Conservation (phyloP, 64 coral and sea anemone species). For the Hydrozoanthus tunicans region DNA sequence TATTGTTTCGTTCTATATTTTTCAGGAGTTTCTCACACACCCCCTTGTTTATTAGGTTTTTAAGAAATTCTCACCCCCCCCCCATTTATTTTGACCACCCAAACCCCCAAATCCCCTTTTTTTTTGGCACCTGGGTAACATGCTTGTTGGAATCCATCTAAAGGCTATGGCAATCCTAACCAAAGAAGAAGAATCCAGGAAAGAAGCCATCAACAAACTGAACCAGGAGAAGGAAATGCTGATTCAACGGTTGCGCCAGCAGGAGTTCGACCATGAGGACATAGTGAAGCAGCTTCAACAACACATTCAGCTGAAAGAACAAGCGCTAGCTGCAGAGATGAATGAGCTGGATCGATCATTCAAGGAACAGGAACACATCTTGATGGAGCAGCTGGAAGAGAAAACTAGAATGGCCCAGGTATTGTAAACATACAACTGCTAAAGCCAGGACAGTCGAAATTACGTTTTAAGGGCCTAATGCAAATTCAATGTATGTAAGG, state of each 20-base stretch:
- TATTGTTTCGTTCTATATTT: too few species aligned
- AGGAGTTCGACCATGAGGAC: conserved; percentile 77
- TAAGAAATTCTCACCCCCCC: too few species aligned
- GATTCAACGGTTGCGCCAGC: conserved; percentile 63
- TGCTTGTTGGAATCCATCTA: not conserved
- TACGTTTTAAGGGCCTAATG: too few species aligned
- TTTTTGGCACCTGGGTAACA: not conserved
- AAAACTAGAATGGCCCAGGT: conserved; percentile 97
- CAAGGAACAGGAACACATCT: conserved; percentile 92
- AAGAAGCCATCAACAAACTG: conserved; percentile 39
- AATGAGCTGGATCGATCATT: conserved; percentile 82
- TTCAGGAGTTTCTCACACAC: too few species aligned
- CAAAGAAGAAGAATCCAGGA: conserved; percentile 5
- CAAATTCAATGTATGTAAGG: too few species aligned
- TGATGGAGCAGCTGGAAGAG: conserved; percentile 88
- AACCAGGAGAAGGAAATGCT: conserved; percentile 68
- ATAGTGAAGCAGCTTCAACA: conserved; percentile 73
- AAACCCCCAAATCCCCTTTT: too few species aligned
- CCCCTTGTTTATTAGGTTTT: too few species aligned
- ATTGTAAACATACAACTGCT: not conserved
- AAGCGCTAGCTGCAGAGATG: conserved; percentile 80
- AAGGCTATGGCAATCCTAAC: conserved; percentile 28
- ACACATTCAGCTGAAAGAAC: conserved; percentile 85
- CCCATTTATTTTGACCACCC: too few species aligned
- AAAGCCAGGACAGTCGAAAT: too few species aligned